Percentiles rank a stretch among this genome's conserved stretches.
These are phyloP conservation scores for Andrena trimmerana DNA, from an alignment of 2,888 invertebrate species.

Conservation along the genomic window DNA sequence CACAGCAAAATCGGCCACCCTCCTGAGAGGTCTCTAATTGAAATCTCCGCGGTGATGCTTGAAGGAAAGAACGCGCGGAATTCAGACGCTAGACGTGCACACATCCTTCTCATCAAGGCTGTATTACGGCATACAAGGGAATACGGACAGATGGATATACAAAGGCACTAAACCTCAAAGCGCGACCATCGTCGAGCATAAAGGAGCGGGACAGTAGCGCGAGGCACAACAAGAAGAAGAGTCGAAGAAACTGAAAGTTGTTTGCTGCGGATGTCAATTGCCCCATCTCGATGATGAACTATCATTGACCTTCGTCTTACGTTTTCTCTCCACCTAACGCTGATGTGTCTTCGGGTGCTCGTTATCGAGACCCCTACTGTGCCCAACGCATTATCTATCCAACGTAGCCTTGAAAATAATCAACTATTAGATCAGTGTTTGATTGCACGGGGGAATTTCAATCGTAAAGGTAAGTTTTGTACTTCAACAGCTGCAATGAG, in stretches of 20 bases:
- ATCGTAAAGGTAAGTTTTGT: no score
- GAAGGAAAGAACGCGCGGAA: constrained; percentile 55
- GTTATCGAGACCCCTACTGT: not conserved
- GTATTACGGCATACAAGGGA: constrained; percentile 51
- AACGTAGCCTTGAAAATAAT: not conserved
- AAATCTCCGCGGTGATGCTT: constrained; percentile 51
- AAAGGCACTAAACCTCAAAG: constrained; percentile 57
- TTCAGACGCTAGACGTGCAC: constrained; percentile 46
- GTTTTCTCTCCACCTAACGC: not conserved
- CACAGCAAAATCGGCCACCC: constrained; percentile 15
- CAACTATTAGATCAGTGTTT: no score
- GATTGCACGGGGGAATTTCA: no score
- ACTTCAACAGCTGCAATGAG: no score
- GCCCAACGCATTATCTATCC: not conserved
- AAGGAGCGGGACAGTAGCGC: constrained; percentile 26
- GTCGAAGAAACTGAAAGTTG: constrained; percentile 74
- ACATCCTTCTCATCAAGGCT: constrained; percentile 64
- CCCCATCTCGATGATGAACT: constrained; percentile 41
- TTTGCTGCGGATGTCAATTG: constrained; percentile 62
- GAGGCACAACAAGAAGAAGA: constrained; percentile 22
- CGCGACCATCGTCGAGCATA: constrained; percentile 3
- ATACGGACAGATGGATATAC: constrained; percentile 36
- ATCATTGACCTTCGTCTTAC: constrained; percentile 66
- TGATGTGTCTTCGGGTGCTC: not conserved
- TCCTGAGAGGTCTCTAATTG: constrained; percentile 31